Evolutionary conservation across 1,140 invertebrate genomes (phyloP), one percentile per base, ranked within the genome.

Genomic region (Saccostrea cuccullata): DNA sequence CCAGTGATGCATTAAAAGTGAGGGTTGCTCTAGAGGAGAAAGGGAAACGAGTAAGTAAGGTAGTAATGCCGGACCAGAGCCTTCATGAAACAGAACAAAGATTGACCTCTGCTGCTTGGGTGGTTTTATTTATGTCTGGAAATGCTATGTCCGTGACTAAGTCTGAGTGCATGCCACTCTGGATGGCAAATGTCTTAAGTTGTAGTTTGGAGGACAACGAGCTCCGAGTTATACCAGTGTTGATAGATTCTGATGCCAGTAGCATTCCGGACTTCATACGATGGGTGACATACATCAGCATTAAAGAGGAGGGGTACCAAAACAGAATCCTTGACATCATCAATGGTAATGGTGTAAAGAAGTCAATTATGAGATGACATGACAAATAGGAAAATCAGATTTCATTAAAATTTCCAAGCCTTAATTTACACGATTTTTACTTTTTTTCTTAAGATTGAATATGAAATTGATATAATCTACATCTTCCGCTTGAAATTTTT

Each of bases 261-360:
- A 23, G 36, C 1, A 82, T 89, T n/a, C 88, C 88, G 12, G 47
- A 77, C 58, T 89, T 89, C 86, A 89, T 89, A n/a, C 70, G 85
- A 4, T 89, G 85, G 85, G 73, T 89, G 58, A 89, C 88, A 36
- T 89, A 89, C 47, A 86, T 89, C 58, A 84, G 85, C 40, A 77
- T 67, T 1, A 83, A 73, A n/a, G 77, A 89, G 9, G 58, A 83
- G 13, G 85, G 82, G 64, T 89, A 86, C 56, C 36, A 73, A 4
- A 13, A 82, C 11, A 86, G 85, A 30, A 84, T 89, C 8, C 73
- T 23, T 20, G 73, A 89, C 56, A 77, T 84, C 4, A 58, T 89
- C 0, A 73, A 70, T 73, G 88, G 88, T 89, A 86, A 86, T 47
- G 9, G 2, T 3, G 40, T n/a, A n/a, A 47, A 47, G 6, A 6